Base-by-base conservation (phyloP, 1,140 invertebrate genomes). In the Diorhabda elongata region DNA sequence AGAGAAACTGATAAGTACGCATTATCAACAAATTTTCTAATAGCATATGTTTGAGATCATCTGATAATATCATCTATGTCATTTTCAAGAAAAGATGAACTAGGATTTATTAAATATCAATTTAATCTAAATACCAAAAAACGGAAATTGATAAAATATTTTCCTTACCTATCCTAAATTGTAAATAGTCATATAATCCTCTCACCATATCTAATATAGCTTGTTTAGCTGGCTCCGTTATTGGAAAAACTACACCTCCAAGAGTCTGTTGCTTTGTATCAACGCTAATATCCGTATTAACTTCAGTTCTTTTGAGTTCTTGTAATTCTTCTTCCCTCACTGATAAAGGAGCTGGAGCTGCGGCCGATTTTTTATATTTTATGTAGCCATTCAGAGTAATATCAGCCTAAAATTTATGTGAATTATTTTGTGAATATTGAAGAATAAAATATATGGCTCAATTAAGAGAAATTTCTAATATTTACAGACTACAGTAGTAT, bases 191-290 rank as follows among this genome's bases (percentile, higher is more conserved):
- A 71, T 91, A 86, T 73, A 85, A 82, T 71, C 89, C 87, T 73
- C 84, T 82, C 69, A 84, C 82, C 80, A 91, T 82, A 78, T 90
- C 87, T 67, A 81, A 79, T 58, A 99, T 84, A 61, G 92, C 92
- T 67, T 90, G 84, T 73, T 89, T 85, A 0, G 94, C 94, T 68
- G 89, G 88, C 61, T 93, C 87, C 1, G 91, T 90, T n/a, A 99
- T 86, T 43, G 98, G 97, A 81, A 99, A 99, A 2, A 90, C 86
- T 41, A 99, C 89, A 26, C 96, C 96, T 70, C 93, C 90, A 67
- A 99, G 83, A 5, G 95, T 97, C 78, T 97, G 94, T 76, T 96
- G 93, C 78, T 94, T 87, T 1, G 92, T 90, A 78, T 95, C 92
- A 9, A 95, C 88, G 68, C 88, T 88, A 68, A 95, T 91, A 69